A percentile compares a stretch with the other conserved stretches of the same genome.
phyloP scores from a whole-genome alignment of 2,888 invertebrate genomes.

The Hipparchia semele region DNA sequence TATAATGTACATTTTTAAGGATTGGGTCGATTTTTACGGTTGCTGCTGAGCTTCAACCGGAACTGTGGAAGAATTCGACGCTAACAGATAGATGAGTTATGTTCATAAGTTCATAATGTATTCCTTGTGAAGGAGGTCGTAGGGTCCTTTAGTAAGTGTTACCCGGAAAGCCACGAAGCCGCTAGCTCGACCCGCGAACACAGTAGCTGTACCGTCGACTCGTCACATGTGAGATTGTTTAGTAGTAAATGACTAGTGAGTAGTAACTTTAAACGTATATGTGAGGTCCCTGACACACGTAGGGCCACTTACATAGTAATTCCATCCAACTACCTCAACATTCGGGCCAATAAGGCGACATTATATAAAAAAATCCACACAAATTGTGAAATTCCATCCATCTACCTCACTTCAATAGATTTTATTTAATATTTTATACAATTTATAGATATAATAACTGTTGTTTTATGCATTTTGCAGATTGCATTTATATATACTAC shows the following conservation, averaged over 20 bases:
- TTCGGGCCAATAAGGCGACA: conserved; percentile 80
- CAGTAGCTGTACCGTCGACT: conserved; percentile 57
- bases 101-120: background rate
- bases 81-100: background rate
- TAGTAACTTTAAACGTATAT: conserved; percentile 75
- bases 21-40: conserved; percentile 46
- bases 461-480: conserved; percentile 83
- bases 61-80: conserved; percentile 5
- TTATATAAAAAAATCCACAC: conserved; percentile 78
- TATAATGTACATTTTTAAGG: conserved; percentile 67
- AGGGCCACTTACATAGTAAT: conserved; percentile 80
- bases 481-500: conserved; percentile 82
- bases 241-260: conserved; percentile 69
- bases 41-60: conserved; percentile 25
- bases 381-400: conserved; percentile 87
- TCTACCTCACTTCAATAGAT: conserved; percentile 87
- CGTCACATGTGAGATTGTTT: conserved; percentile 63
- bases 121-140: background rate
- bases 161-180: conserved; percentile 17
- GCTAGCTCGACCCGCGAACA: conserved; percentile 50
- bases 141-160: conserved; percentile 20
- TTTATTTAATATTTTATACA: conserved; percentile 84
- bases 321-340: conserved; percentile 85
- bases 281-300: conserved; percentile 73
- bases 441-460: conserved; percentile 82